Conservation (phyloP, 2,113 vertebrate species). For the Polyodon spathula region DNA sequence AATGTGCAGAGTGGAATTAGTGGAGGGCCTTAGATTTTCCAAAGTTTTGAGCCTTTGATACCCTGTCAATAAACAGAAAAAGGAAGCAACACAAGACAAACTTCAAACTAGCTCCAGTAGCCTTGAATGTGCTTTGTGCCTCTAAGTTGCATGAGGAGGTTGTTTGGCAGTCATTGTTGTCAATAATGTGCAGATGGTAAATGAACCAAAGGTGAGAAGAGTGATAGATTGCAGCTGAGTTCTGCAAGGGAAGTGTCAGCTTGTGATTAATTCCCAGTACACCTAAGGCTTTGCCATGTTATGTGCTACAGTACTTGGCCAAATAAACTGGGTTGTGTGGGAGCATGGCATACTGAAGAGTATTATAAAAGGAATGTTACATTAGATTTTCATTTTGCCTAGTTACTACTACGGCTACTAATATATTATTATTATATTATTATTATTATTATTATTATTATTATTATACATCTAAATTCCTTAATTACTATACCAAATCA, state of each 20-base stretch:
- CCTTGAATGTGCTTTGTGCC: background rate
- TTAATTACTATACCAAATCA: too few species aligned
- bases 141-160: slow-evolving; percentile 19
- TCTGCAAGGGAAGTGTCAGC: slow-evolving; percentile 25
- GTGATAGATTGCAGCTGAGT: slow-evolving; percentile 17
- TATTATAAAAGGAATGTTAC: too few species aligned
- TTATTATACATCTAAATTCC: too few species aligned
- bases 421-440: too few species aligned
- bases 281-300: slow-evolving; percentile 38
- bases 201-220: slow-evolving; percentile 39
- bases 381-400: too few species aligned
- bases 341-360: slow-evolving; percentile 11
- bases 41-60: too few species aligned
- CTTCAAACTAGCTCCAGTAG: background rate
- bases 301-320: slow-evolving; percentile 37
- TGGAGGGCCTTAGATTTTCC: too few species aligned
- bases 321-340: slow-evolving; percentile 36
- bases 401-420: too few species aligned
- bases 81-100: background rate
- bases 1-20: too few species aligned
- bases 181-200: slow-evolving; percentile 48
- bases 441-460: too few species aligned
- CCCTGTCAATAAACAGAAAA: too few species aligned
- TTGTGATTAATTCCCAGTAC: slow-evolving; percentile 33
- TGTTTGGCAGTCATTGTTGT: slow-evolving; percentile 24